Percentiles rank a stretch among this genome's conserved stretches.
These are phyloP conservation scores for Eubasilissa splendida DNA, from an alignment of 2,888 invertebrate genomes.

Conservation along the genomic window DNA sequence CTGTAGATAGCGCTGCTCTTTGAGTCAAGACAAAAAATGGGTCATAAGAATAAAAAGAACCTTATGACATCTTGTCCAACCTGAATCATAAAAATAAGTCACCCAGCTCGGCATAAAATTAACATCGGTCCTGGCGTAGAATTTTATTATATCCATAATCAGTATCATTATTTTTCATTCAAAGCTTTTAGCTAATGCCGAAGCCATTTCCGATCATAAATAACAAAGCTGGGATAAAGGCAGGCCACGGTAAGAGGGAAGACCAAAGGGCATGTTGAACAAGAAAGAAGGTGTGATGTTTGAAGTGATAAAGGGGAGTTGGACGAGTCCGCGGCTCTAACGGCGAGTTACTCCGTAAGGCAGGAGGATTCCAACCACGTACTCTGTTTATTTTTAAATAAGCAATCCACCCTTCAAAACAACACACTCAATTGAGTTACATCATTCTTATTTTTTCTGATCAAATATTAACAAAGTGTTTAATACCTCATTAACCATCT, in stretches of 20 bases:
- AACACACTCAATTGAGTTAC: too few relatives aligned
- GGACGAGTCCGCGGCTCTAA: constrained; percentile 50
- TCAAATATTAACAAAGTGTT: too few relatives aligned
- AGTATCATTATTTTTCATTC: constrained; percentile 58
- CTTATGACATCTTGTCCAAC: constrained; percentile 56
- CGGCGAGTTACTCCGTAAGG: constrained; percentile 33
- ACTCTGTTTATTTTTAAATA: too few relatives aligned
- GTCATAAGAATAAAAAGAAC: constrained; percentile 42
- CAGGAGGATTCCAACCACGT: not conserved
- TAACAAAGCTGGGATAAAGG: constrained; percentile 48
- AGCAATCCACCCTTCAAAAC: too few relatives aligned
- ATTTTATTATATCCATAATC: constrained; percentile 58
- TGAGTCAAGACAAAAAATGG: constrained; percentile 38
- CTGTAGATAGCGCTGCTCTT: constrained; percentile 31
- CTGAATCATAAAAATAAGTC: constrained; percentile 58
- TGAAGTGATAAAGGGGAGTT: constrained; percentile 58
- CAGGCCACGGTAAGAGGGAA: constrained; percentile 23
- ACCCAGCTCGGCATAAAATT: constrained; percentile 58
- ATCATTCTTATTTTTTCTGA: too few relatives aligned
- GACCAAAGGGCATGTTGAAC: constrained; percentile 56
- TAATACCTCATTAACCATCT: too few relatives aligned
- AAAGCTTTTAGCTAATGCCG: constrained; percentile 59
- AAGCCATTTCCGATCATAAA: constrained; percentile 59
- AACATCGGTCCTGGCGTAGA: constrained; percentile 56
- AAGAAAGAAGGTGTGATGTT: constrained; percentile 58